Conservation (phyloP, 2,113 vertebrate species). For the Pseudorasbora parva region DNA sequence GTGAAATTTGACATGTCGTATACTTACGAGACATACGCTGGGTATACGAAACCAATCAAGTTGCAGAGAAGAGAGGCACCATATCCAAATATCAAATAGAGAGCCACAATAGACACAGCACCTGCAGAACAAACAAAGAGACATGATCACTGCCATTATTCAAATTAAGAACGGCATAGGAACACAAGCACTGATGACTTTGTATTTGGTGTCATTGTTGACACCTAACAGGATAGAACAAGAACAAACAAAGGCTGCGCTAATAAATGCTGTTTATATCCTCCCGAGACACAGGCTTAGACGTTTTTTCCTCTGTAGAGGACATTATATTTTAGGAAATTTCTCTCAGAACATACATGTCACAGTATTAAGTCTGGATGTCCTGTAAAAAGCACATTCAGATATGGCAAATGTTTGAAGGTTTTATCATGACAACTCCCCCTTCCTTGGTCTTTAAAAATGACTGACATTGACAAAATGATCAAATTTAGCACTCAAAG, state of each 20-base stretch:
- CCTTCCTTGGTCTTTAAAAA: too few relatives aligned
- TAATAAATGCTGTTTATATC: too few relatives aligned
- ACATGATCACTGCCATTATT: not conserved
- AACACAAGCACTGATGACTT: not conserved
- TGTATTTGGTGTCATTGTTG: not conserved
- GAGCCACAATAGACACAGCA: constrained; percentile 68
- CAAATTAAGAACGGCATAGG: not conserved
- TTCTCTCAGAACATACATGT: too few relatives aligned
- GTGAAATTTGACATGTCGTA: not conserved
- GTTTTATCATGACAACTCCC: too few relatives aligned
- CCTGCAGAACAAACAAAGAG: constrained; percentile 73
- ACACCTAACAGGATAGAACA: not conserved
- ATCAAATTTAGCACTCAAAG: too few relatives aligned
- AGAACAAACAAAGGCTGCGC: not conserved
- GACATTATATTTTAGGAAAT: too few relatives aligned
- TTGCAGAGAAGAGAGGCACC: constrained; percentile 93
- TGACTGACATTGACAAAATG: too few relatives aligned
- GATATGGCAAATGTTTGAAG: too few relatives aligned
- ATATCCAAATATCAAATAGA: constrained; percentile 91
- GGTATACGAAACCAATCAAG: constrained; percentile 91
- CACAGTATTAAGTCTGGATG: too few relatives aligned
- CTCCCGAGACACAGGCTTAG: too few relatives aligned
- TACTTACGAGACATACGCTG: constrained; percentile 93
- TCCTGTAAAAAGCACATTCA: not conserved
- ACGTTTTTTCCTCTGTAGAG: too few relatives aligned